A percentile compares a stretch with the other conserved stretches of the same genome.
Evolutionary conservation across 2,113 vertebrate genomes (phyloP).

Genomic region (Opisthocomus hoazin): DNA sequence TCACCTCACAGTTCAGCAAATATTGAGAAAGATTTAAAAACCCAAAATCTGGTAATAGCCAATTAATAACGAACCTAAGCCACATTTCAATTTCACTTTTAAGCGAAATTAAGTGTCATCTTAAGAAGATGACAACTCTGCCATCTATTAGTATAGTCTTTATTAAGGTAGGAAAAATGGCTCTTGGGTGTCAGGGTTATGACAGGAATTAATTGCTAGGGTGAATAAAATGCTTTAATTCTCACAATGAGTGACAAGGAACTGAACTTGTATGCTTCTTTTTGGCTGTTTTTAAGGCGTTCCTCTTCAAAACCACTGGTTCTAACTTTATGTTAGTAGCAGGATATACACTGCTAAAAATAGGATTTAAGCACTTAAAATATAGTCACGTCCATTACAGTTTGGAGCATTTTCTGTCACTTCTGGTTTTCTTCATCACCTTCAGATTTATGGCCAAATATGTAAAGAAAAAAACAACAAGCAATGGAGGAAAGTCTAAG

Average conservation of each 20-base stretch:
- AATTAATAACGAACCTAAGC: not conserved
- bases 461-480: not conserved
- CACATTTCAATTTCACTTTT: not conserved
- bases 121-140: not conserved
- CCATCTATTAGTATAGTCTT: not conserved
- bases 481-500: not conserved
- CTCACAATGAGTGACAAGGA: not conserved
- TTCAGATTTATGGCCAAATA: not conserved
- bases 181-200: not conserved
- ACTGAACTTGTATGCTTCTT: not conserved
- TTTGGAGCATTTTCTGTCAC: not conserved
- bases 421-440: not conserved
- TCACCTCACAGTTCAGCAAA: not conserved
- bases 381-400: not conserved
- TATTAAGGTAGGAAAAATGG: not conserved
- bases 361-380: slow-evolving; percentile 15
- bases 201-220: not conserved
- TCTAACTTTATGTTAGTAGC: not conserved
- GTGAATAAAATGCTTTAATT: not conserved
- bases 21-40: not conserved
- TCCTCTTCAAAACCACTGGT: slow-evolving; percentile 6
- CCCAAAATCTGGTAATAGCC: not conserved
- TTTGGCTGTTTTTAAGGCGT: slow-evolving; percentile 51
- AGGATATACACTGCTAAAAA: slow-evolving; percentile 11
- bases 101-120: not conserved